These are phyloP conservation scores for Drosophila nr. perissopoda DNA, from an alignment of 2,888 invertebrate genomes.

Conservation along the genomic window DNA sequence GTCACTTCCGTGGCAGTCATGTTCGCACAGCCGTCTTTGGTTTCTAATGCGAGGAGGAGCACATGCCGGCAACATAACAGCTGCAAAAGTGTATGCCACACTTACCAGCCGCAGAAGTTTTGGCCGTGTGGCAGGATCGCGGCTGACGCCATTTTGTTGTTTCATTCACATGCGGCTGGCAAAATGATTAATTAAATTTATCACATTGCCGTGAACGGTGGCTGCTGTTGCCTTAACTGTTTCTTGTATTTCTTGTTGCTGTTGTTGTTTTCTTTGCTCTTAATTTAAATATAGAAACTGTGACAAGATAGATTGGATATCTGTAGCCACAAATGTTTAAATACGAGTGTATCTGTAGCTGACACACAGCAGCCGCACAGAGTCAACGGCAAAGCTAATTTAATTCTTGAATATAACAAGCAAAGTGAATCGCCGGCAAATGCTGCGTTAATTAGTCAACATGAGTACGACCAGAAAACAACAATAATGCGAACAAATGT, in stretches of 20 bases:
- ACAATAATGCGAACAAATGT: slow-evolving; percentile 42
- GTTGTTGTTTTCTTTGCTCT: slow-evolving; percentile 37
- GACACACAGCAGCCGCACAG: slow-evolving; percentile 27
- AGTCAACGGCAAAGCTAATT: slow-evolving; percentile 23
- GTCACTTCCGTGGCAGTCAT: slow-evolving; percentile 58
- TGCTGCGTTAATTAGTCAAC: slow-evolving; percentile 69
- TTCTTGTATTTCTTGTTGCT: slow-evolving; percentile 7
- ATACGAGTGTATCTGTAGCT: slow-evolving; percentile 30
- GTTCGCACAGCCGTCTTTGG: slow-evolving; percentile 71
- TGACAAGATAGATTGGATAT: slow-evolving; percentile 69
- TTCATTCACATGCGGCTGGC: slow-evolving; percentile 49
- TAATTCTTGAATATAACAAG: slow-evolving; percentile 3
- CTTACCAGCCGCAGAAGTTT: slow-evolving; percentile 56
- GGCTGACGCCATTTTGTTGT: slow-evolving; percentile 65
- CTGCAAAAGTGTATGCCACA: slow-evolving; percentile 40
- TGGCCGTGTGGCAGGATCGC: slow-evolving; percentile 30
- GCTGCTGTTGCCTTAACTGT: slow-evolving; percentile 15
- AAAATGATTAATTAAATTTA: slow-evolving; percentile 78
- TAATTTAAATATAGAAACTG: slow-evolving; percentile 76
- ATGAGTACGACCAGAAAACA: slow-evolving; percentile 22
- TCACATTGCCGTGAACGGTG: slow-evolving; percentile 60
- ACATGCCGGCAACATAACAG: slow-evolving; percentile 52
- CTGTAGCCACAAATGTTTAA: slow-evolving; percentile 33
- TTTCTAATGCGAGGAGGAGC: slow-evolving; percentile 36
- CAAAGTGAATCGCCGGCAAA: slow-evolving; percentile 36